Evolutionary conservation across 23 tunicate genomes (phyloP).

Genomic region (Aplidium turbinatum): DNA sequence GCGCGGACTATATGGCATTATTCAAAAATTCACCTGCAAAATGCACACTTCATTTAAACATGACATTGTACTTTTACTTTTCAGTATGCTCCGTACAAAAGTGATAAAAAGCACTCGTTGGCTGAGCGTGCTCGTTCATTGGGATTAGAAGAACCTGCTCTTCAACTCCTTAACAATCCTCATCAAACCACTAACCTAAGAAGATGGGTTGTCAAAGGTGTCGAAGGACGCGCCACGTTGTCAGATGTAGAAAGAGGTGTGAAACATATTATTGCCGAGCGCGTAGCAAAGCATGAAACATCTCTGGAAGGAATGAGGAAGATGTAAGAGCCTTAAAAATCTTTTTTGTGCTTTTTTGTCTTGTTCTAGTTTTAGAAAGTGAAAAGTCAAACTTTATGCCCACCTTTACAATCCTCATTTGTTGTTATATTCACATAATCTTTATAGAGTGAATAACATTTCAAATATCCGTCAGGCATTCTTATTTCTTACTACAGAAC

Average conservation of each 20-base stretch:
- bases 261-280: slow-evolving; percentile 64
- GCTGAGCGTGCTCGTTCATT: slow-evolving; percentile 75
- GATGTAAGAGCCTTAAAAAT: slow-evolving; percentile 21
- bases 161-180: slow-evolving; percentile 28
- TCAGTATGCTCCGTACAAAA: slow-evolving; percentile 60
- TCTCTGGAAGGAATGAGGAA: slow-evolving; percentile 50
- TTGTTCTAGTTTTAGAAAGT: not conserved
- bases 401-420: too few species aligned
- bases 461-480: too few species aligned
- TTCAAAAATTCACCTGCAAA: too few species aligned
- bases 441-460: too few species aligned
- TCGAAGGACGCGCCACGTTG: slow-evolving; percentile 54
- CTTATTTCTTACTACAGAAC: too few species aligned
- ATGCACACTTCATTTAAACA: not conserved
- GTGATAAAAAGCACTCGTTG: slow-evolving; percentile 51
- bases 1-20: too few species aligned
- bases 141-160: slow-evolving; percentile 72
- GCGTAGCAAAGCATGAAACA: slow-evolving; percentile 55
- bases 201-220: slow-evolving; percentile 53
- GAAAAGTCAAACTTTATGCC: too few species aligned
- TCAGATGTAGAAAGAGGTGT: slow-evolving; percentile 76
- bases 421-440: too few species aligned
- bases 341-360: not conserved
- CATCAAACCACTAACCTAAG: slow-evolving; percentile 32
- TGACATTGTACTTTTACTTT: slow-evolving; percentile 24